Conservation (phyloP, 2,888 invertebrate genomes). For the Bruchidius siliquastri region DNA sequence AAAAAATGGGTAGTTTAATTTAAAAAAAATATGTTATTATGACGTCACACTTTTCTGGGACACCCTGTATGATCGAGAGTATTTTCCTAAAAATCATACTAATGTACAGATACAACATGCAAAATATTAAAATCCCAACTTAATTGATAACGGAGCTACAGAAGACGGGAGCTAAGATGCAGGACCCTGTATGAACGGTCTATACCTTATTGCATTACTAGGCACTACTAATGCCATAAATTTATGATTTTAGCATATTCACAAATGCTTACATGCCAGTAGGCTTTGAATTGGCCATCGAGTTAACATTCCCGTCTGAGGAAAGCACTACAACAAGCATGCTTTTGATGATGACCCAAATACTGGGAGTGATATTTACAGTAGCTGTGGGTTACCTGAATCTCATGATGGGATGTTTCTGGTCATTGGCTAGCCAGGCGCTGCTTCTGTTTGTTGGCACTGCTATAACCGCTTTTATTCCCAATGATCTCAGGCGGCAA, state of each 20-base stretch:
- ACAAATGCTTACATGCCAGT: conserved; percentile 28
- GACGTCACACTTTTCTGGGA: no score
- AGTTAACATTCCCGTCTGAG: conserved; percentile 28
- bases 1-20: no score
- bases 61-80: no score
- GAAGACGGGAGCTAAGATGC: no score
- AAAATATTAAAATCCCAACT: no score
- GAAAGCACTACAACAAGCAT: conserved; percentile 29
- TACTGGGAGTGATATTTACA: conserved; percentile 24
- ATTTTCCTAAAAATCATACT: no score
- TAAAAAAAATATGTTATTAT: no score
- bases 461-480: conserved; percentile 27
- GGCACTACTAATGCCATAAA: no score
- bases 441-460: conserved; percentile 26
- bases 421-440: conserved; percentile 27
- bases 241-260: conserved; percentile 22
- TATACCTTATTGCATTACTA: no score
- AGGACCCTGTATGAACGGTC: no score
- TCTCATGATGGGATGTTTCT: conserved; percentile 26
- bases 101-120: no score
- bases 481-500: conserved; percentile 29
- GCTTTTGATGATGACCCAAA: conserved; percentile 26
- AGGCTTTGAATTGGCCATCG: conserved; percentile 29
- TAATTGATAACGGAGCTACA: no score
- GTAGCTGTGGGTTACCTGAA: conserved; percentile 24